Evolutionary conservation across 2,113 vertebrate species (phyloP).

Genomic region (Burhinus oedicnemus): DNA sequence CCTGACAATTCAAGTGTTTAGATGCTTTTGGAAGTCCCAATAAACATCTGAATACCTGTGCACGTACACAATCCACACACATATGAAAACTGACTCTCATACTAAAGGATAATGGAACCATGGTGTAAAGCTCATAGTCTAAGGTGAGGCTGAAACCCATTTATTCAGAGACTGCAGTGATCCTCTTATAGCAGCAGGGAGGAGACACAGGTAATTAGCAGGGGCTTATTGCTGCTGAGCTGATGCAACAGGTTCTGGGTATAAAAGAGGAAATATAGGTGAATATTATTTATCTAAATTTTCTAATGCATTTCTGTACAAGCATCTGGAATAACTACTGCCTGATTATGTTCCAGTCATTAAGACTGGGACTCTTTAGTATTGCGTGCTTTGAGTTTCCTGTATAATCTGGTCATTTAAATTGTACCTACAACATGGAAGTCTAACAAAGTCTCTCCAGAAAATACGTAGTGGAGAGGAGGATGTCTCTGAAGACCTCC

Average conservation of each 20-base stretch:
- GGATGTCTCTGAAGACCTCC: background rate
- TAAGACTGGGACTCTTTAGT: background rate
- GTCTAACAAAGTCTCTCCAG: background rate
- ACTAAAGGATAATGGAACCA: background rate
- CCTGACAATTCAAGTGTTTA: background rate
- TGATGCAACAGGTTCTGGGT: background rate
- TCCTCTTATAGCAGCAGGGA: background rate
- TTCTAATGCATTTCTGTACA: background rate
- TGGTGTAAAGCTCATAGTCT: background rate
- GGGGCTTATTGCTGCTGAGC: background rate
- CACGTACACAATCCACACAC: background rate
- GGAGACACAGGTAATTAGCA: background rate
- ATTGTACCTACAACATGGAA: background rate
- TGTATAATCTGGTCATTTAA: background rate
- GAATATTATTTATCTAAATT: background rate
- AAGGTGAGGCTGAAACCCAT: background rate
- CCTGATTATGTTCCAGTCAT: background rate
- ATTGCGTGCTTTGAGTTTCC: background rate
- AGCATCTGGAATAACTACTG: background rate
- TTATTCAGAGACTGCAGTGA: background rate
- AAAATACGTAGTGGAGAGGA: background rate
- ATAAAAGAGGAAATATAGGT: background rate
- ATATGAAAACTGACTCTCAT: background rate
- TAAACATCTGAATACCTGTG: background rate
- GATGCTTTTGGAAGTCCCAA: background rate